phyloP scores from a whole-genome alignment of 2,888 invertebrate species.

The Neoascia interrupta region DNA sequence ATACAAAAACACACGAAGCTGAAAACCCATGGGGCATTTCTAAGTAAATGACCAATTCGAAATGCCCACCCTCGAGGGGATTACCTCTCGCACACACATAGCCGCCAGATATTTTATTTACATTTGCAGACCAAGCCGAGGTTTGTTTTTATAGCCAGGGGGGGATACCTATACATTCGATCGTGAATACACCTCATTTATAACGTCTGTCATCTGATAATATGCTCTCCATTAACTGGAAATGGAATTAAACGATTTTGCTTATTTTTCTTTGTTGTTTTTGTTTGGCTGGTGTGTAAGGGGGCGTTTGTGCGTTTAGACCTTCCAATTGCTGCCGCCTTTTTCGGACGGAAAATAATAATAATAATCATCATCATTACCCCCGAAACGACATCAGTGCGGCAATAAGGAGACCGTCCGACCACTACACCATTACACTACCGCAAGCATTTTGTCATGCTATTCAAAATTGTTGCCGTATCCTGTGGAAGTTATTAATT shows the following conservation, averaged over 20 bases:
- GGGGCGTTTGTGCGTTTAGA: slow-evolving; percentile 3
- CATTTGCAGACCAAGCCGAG: neutral
- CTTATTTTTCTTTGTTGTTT: too few relatives aligned
- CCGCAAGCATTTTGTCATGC: slow-evolving; percentile 40
- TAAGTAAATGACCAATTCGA: slow-evolving; percentile 41
- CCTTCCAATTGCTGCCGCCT: neutral
- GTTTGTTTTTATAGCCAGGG: slow-evolving; percentile 33
- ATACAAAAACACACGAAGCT: neutral
- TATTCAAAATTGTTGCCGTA: slow-evolving; percentile 55
- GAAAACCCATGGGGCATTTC: slow-evolving; percentile 40
- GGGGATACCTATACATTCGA: slow-evolving; percentile 34
- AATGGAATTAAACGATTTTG: slow-evolving; percentile 64
- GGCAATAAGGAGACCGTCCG: neutral
- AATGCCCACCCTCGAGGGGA: slow-evolving; percentile 13
- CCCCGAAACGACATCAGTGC: neutral
- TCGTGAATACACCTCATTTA: slow-evolving; percentile 63
- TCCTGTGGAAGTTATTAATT: slow-evolving; percentile 67
- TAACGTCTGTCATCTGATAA: slow-evolving; percentile 66
- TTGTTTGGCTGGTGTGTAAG: neutral
- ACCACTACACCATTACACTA: neutral
- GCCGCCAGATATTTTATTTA: neutral
- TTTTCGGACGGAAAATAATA: slow-evolving; percentile 25
- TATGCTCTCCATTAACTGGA: slow-evolving; percentile 62
- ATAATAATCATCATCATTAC: slow-evolving; percentile 33
- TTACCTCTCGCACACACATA: slow-evolving; percentile 7